Evolutionary conservation across 2,113 vertebrate species (phyloP).

Genomic region (Burhinus oedicnemus): DNA sequence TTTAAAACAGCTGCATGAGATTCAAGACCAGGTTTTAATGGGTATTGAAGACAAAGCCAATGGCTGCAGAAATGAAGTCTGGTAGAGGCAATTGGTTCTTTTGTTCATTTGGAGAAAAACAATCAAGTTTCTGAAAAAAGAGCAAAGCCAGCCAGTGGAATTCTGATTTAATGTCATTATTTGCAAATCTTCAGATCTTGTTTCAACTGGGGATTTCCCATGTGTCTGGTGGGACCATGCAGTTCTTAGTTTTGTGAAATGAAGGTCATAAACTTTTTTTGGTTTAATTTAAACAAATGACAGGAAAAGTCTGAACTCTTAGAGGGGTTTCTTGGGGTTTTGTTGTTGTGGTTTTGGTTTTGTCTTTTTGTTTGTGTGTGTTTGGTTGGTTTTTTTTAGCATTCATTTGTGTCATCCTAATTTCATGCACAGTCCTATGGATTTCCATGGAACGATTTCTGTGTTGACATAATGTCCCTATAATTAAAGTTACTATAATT

Average conservation of each 20-base stretch:
- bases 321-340: background rate
- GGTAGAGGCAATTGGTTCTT: constrained; percentile 86
- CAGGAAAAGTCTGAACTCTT: background rate
- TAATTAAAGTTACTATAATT: background rate
- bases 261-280: background rate
- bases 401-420: background rate
- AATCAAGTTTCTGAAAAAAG: constrained; percentile 75
- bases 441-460: background rate
- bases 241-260: background rate
- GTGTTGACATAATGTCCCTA: background rate
- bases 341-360: background rate
- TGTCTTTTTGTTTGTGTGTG: background rate
- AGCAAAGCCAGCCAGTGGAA: constrained; percentile 35
- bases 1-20: constrained; percentile 85
- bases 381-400: background rate
- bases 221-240: background rate
- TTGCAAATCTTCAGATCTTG: constrained; percentile 27
- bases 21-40: constrained; percentile 86
- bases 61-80: constrained; percentile 82
- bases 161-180: constrained; percentile 32
- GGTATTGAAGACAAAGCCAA: constrained; percentile 87
- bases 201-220: constrained; percentile 11
- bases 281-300: constrained; percentile 1
- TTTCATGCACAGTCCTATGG: background rate
- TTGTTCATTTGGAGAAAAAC: constrained; percentile 78